phyloP scores from a whole-genome alignment of 2,797 vertebrate genomes.

The Phoeniculus purpureus region DNA sequence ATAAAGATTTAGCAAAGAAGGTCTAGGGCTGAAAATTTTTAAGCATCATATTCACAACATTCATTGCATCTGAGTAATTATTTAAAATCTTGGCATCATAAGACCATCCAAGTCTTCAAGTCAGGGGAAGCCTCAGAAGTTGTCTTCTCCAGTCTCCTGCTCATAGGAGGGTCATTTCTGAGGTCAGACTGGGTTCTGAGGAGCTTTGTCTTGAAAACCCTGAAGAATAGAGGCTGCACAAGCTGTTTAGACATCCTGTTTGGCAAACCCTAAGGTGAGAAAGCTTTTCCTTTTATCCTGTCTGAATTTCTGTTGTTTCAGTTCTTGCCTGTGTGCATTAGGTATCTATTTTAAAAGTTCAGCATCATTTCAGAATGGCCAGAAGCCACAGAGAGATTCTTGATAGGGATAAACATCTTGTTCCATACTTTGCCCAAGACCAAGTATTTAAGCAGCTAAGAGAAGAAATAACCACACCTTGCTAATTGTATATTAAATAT shows the following conservation, averaged over 20 bases:
- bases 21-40: background rate
- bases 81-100: background rate
- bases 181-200: background rate
- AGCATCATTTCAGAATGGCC: background rate
- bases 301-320: background rate
- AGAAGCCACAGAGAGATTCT: background rate
- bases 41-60: background rate
- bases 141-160: background rate
- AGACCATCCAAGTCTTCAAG: background rate
- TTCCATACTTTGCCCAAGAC: background rate
- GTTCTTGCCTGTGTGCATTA: background rate
- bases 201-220: background rate
- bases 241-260: background rate
- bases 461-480: background rate
- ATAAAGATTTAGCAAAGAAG: background rate
- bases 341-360: background rate
- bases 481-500: background rate
- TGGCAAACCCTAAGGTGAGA: background rate
- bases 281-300: background rate
- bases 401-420: background rate
- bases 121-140: background rate
- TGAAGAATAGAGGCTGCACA: fast-evolving
- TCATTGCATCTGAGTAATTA: background rate
- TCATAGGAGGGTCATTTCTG: background rate
- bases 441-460: background rate